phyloP scores from a whole-genome alignment of 2,888 invertebrate species.

The Agrotis segetum region DNA sequence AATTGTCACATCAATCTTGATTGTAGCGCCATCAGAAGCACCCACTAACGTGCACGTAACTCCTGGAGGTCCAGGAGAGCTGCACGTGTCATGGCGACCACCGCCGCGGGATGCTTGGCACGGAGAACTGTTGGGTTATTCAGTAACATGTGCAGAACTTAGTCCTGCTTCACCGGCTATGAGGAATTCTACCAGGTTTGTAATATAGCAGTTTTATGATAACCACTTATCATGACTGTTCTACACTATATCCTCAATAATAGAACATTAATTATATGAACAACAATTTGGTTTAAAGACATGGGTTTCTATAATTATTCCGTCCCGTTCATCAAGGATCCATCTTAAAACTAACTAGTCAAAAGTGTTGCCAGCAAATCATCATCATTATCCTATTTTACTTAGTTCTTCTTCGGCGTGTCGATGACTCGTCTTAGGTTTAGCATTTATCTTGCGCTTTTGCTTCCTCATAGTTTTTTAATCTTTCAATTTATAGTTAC shows the following conservation, averaged over 20 bases:
- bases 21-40: conserved; percentile 92
- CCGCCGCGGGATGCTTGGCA: conserved; percentile 94
- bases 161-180: conserved; percentile 83
- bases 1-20: not conserved
- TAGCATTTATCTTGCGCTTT: too few species aligned
- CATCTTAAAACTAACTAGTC: not conserved
- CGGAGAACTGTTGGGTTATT: conserved; percentile 94
- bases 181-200: conserved; percentile 80
- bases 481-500: too few species aligned
- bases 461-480: too few species aligned
- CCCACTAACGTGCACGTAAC: conserved; percentile 93
- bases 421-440: too few species aligned
- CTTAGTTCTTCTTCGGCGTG: too few species aligned
- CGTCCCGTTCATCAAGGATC: not conserved
- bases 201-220: not conserved
- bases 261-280: not conserved
- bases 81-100: conserved; percentile 94
- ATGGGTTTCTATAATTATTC: not conserved
- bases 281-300: not conserved
- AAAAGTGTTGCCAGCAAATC: not conserved
- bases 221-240: too few species aligned
- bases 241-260: not conserved
- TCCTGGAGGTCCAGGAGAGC: conserved; percentile 93
- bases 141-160: conserved; percentile 93
- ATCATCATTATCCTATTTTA: too few species aligned